Conservation (phyloP, 2,888 invertebrate genomes). For the Drosophila nigritarsus region DNA sequence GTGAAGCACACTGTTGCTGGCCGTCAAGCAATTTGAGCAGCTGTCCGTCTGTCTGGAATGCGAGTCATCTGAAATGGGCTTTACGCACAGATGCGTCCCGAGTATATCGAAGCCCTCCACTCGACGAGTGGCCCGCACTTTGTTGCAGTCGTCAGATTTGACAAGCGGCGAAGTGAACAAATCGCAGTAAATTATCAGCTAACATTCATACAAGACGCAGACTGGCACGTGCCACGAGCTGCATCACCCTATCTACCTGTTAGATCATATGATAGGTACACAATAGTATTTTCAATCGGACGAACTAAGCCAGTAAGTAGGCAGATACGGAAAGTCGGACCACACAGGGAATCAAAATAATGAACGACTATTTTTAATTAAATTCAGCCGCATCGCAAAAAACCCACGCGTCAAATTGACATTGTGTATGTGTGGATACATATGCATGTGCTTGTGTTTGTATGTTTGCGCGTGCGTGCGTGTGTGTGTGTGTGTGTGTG, state of each 20-base stretch:
- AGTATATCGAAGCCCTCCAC: background rate
- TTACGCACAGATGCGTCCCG: too few relatives aligned
- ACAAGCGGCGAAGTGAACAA: background rate
- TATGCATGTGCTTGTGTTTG: background rate
- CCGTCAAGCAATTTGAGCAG: constrained; percentile 29
- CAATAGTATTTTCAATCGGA: background rate
- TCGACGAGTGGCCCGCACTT: too few relatives aligned
- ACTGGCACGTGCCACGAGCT: constrained; percentile 34
- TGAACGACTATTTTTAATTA: constrained; percentile 41
- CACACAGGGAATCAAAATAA: background rate
- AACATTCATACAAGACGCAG: background rate
- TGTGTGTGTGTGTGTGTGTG: background rate
- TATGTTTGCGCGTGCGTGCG: background rate
- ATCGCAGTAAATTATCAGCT: background rate
- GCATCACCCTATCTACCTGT: constrained; percentile 31
- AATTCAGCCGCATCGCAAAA: constrained; percentile 22
- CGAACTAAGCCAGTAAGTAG: background rate
- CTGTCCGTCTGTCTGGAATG: too few relatives aligned
- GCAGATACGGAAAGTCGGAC: constrained; percentile 11
- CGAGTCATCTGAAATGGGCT: too few relatives aligned
- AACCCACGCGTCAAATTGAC: constrained; percentile 8
- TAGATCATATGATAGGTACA: constrained; percentile 37
- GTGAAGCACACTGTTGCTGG: constrained; percentile 49
- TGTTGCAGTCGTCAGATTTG: constrained; percentile 4
- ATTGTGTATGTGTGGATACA: background rate